These are phyloP conservation scores for Euthynnus affinis DNA, from an alignment of 2,797 vertebrate species.

Conservation along the genomic window DNA sequence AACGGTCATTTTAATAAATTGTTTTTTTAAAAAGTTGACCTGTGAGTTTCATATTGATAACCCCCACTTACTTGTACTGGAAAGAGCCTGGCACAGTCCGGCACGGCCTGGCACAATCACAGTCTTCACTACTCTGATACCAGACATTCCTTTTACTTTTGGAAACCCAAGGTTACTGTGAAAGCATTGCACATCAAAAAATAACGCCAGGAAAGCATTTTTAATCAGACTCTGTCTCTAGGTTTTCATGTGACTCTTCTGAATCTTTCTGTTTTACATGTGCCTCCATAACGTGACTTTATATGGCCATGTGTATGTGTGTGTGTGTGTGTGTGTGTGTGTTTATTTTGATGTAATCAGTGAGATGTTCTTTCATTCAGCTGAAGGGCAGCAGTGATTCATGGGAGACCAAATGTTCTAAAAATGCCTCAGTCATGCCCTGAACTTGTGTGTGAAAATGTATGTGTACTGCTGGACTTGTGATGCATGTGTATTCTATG, in stretches of 20 bases:
- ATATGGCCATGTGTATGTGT: conserved; percentile 12
- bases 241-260: neutral
- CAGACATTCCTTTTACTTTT: neutral
- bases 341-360: conserved; percentile 44
- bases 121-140: neutral
- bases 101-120: neutral
- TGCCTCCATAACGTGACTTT: conserved; percentile 47
- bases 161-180: neutral
- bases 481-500: neutral
- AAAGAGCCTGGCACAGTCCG: neutral
- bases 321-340: neutral
- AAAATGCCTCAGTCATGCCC: conserved; percentile 25
- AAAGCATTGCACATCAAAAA: neutral
- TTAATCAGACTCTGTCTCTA: neutral
- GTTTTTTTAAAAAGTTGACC: neutral
- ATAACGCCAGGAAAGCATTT: neutral
- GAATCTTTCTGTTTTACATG: conserved; percentile 20
- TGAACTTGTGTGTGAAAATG: neutral
- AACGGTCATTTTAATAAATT: too few relatives aligned
- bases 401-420: conserved; percentile 38
- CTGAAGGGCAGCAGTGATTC: conserved; percentile 59
- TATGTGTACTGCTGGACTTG: neutral
- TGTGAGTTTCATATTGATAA: neutral
- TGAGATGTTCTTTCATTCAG: conserved; percentile 46
- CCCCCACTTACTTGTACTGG: neutral